Percentiles rank a stretch among this genome's conserved stretches.
Evolutionary conservation across 92 coral and sea anemone genomes (phyloP).

Genomic region (Epizoanthus ramosus): DNA sequence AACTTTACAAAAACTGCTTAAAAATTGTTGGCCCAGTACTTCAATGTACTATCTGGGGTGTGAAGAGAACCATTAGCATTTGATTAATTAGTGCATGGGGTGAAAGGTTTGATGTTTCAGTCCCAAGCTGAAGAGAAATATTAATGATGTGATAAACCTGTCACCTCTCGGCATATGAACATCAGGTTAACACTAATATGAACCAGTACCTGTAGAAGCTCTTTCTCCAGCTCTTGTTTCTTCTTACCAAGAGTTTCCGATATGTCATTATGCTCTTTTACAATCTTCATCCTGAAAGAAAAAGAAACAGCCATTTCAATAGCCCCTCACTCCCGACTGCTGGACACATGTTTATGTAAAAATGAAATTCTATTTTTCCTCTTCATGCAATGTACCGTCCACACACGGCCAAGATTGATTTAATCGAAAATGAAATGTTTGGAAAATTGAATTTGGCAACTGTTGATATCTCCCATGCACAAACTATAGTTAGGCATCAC

Average conservation of each 20-base stretch:
- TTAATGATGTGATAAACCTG: too few species aligned
- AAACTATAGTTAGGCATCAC: too few species aligned
- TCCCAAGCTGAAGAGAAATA: too few species aligned
- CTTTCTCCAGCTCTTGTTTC: conserved; percentile 50
- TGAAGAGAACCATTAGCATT: too few species aligned
- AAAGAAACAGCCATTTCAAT: background rate
- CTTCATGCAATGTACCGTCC: background rate
- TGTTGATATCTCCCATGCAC: too few species aligned
- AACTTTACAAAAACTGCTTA: too few species aligned
- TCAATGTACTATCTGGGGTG: too few species aligned
- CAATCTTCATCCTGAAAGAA: conserved; percentile 79
- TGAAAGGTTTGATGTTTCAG: too few species aligned
- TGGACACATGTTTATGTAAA: background rate
- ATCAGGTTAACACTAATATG: too few species aligned
- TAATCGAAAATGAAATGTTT: background rate
- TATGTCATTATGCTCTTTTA: conserved; percentile 82
- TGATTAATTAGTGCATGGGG: too few species aligned
- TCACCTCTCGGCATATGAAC: too few species aligned
- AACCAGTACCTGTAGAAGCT: conserved; percentile 57
- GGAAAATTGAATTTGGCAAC: background rate
- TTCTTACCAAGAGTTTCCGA: conserved; percentile 50
- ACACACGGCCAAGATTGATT: background rate
- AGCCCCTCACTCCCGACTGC: background rate
- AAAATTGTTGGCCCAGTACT: too few species aligned
- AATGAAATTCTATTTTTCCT: background rate